Evolutionary conservation across 2,113 vertebrate species (phyloP).

Genomic region (Stomatorhinus ivindoensis): DNA sequence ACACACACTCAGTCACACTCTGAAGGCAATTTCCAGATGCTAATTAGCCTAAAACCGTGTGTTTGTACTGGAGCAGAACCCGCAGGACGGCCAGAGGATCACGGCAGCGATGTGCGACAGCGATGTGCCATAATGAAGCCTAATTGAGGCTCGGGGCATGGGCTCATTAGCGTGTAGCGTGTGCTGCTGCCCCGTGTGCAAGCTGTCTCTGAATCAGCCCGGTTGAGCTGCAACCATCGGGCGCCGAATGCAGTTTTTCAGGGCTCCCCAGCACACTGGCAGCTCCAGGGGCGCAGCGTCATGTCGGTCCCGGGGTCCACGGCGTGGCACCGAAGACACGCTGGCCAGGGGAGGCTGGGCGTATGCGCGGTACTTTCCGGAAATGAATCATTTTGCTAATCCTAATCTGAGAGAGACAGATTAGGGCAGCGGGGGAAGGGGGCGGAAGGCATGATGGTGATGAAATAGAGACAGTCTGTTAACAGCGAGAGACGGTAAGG

Average conservation of each 20-base stretch:
- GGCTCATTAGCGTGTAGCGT: conserved; percentile 60
- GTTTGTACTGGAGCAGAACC: background rate
- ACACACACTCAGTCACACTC: background rate
- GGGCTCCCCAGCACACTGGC: background rate
- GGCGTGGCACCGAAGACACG: background rate
- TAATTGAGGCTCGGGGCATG: conserved; percentile 49
- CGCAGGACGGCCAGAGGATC: background rate
- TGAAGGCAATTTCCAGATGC: background rate
- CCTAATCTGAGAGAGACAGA: conserved; percentile 65
- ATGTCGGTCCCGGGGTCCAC: background rate
- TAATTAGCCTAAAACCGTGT: background rate
- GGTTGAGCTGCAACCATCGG: background rate
- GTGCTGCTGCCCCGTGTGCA: conserved; percentile 47
- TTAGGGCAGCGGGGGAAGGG: conserved; percentile 37
- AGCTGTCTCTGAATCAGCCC: conserved; percentile 48
- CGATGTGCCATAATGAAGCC: conserved; percentile 31
- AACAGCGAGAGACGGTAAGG: background rate
- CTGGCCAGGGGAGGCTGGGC: background rate
- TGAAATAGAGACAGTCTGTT: background rate
- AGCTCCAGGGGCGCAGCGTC: background rate
- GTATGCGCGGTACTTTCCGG: conserved; percentile 55
- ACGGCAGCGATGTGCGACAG: background rate
- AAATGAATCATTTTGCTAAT: conserved; percentile 68
- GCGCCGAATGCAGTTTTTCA: background rate
- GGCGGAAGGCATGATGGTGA: background rate